phyloP scores from a whole-genome alignment of 2,113 vertebrate species.

The Chrysochloris asiatica region DNA sequence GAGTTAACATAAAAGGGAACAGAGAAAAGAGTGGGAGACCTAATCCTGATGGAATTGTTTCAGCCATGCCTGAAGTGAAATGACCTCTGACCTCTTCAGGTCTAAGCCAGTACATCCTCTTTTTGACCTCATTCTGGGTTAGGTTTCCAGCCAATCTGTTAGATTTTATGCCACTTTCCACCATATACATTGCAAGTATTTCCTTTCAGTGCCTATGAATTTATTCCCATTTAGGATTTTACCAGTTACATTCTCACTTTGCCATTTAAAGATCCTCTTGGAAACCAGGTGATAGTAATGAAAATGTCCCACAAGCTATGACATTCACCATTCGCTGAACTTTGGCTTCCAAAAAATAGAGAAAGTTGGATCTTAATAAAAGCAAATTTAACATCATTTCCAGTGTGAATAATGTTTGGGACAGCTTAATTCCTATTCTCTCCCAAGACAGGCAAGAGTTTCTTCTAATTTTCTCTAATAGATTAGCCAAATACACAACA shows the following conservation, averaged over 20 bases:
- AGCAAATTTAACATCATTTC: conserved; percentile 62
- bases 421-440: conserved; percentile 59
- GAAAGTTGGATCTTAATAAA: conserved; percentile 68
- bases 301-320: not conserved
- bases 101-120: not conserved
- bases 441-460: conserved; percentile 51
- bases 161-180: conserved; percentile 1
- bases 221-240: not conserved
- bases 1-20: not conserved
- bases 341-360: conserved; percentile 62
- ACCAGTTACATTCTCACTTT: conserved; percentile 40
- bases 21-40: not conserved
- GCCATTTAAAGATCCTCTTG: conserved; percentile 29
- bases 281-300: conserved; percentile 55
- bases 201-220: not conserved
- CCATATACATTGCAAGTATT: not conserved
- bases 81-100: not conserved
- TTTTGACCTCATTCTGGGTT: conserved; percentile 14
- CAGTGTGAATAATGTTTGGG: conserved; percentile 65
- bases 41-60: not conserved
- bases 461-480: conserved; percentile 42
- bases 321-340: conserved; percentile 51
- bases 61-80: not conserved
- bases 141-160: not conserved
- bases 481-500: conserved; percentile 58